Evolutionary conservation across 2,797 vertebrate genomes (phyloP), one percentile per base, ranked within the genome.

Genomic region (Parotocinclus haroldoi): DNA sequence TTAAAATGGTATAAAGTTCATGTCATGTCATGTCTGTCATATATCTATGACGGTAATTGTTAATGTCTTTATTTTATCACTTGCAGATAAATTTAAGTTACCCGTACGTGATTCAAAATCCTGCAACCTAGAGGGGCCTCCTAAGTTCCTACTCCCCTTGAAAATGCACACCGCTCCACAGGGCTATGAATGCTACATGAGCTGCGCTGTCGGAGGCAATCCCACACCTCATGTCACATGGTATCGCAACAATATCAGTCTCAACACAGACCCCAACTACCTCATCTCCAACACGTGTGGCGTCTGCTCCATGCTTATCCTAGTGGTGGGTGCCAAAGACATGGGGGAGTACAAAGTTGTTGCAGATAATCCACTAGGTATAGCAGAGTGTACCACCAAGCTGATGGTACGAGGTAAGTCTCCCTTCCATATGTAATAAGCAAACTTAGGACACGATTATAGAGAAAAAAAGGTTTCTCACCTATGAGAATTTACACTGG

Each of bases 111-210:
- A 80, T 11, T 78, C 84, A 63, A 93, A 85, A 63, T 11, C 72
- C 10, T 90, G 90, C 0, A 67, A 92, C 66, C 86, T 89, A 3
- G 84, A 84, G 61, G 88, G 81, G 74, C 86, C 90, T 65, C 94
- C 95, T 0, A 87, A 87, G 58, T 93, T 98, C 77, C 75, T 94
- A 0, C 91, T 94, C n/a, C 87, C 89, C 0, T 68, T 98, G 58
- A 94, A 94, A 82, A 60, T 85, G 11, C 95, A 96, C 14, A 80
- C 89, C 9, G 92, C 95, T 74, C 92, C 91, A 0, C 78, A 83
- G 0, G 95, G 95, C n/a, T 95, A 91, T 0, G 92, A 96, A 63
- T 96, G 95, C 69, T 90, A 78, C 74, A 97, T 98, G 95, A 98
- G 83, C 83, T 98, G 96, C 1, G 95, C 96, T 0, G 77, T 97